Conservation (phyloP, 2,797 vertebrate genomes). For the Sebastes alutus region DNA sequence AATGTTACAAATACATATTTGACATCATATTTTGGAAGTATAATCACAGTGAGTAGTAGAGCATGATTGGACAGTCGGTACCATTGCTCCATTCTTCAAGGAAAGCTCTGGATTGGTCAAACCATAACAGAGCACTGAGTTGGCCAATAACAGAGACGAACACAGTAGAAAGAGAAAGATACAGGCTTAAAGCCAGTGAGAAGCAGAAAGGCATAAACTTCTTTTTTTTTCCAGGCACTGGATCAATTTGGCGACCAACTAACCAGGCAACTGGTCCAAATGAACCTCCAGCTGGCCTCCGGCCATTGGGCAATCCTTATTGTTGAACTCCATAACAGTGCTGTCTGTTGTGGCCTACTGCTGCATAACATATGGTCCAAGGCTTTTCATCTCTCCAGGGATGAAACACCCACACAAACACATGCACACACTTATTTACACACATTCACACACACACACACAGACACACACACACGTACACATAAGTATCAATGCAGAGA, state of each 20-base stretch:
- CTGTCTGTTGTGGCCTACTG: slow-evolving; percentile 71
- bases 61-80: neutral
- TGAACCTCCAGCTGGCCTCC: slow-evolving; percentile 54
- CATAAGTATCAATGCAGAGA: neutral
- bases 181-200: slow-evolving; percentile 15
- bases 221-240: slow-evolving; percentile 21
- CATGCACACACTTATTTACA: slow-evolving; percentile 52
- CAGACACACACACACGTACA: slow-evolving; percentile 47
- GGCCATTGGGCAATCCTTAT: slow-evolving; percentile 58
- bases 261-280: slow-evolving; percentile 47
- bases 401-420: slow-evolving; percentile 75
- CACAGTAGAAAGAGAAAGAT: slow-evolving; percentile 17
- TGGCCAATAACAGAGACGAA: neutral
- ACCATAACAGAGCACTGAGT: neutral
- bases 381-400: slow-evolving; percentile 74
- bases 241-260: slow-evolving; percentile 46
- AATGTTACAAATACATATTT: neutral
- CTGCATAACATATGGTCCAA: slow-evolving; percentile 74
- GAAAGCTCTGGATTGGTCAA: slow-evolving; percentile 9
- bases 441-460: slow-evolving; percentile 9
- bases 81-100: neutral
- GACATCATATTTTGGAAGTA: neutral
- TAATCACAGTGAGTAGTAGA: neutral
- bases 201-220: slow-evolving; percentile 24
- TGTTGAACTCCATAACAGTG: slow-evolving; percentile 55